Evolutionary conservation across 1,140 invertebrate genomes (phyloP), one percentile per base, ranked within the genome.

Genomic region (Homarus americanus): DNA sequence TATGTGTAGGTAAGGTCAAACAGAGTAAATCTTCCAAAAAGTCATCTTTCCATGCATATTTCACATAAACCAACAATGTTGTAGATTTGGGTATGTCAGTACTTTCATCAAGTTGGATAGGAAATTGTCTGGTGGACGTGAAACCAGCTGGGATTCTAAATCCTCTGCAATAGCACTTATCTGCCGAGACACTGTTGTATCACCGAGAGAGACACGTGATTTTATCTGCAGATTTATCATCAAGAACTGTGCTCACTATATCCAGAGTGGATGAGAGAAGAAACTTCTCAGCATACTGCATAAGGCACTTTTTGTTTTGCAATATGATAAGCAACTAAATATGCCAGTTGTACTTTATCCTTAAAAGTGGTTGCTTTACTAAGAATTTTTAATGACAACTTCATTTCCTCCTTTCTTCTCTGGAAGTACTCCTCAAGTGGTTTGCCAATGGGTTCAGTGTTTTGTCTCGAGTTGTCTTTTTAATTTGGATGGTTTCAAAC

Each of bases 71-170:
- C 63, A 73, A 32, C 12, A 72, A 32, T n/a, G 20, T 10, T n/a
- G 38, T 24, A 85, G 9, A 85, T 3, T 44, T 73, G 41, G 36
- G 41, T 75, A 85, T 75, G 75, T 73, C 38, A 53, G 41, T 85
- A 75, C 69, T 75, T 75, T 85, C 72, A 73, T 85, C 38, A 44
- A 73, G 83, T 38, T 72, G 83, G 41, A 75, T 75, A 85, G 83
- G 28, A 85, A 73, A 85, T 73, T 85, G 38, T 85, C 72, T 69
- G 75, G 41, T 73, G 69, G 41, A 40, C 41, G 69, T 86, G 69
- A 86, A 32, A 75, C 72, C 83, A 86, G 34, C 41, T 75, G 69
- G 53, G 76, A 76, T 85, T 85, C 83, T 36, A 86, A 76, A 86
- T 86, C 32, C 69, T 86, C 38, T n/a, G 44, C 69, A 75, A 49